Percentiles rank a stretch among this genome's conserved stretches.
Conservation (phyloP, 2,888 invertebrate genomes). For the Cantharis rustica region DNA sequence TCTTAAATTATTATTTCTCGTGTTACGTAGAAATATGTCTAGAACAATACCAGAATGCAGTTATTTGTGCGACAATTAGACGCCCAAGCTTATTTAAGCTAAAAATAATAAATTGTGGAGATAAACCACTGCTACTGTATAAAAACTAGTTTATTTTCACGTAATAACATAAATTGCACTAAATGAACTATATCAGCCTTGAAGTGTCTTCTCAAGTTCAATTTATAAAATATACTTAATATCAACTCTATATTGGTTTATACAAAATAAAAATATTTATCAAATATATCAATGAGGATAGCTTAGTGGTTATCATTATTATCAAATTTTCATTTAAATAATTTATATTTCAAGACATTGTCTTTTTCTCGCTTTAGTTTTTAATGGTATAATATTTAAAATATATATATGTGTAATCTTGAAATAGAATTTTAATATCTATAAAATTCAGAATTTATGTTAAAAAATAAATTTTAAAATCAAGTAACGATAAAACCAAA, state of each 20-base stretch:
- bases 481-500: background rate
- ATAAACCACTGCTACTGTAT: conserved; percentile 21
- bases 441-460: background rate
- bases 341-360: background rate
- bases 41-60: conserved; percentile 25
- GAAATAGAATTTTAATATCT: background rate
- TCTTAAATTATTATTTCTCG: conserved; percentile 27
- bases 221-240: background rate
- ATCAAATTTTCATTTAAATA: background rate
- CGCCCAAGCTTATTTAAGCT: conserved; percentile 30
- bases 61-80: conserved; percentile 32
- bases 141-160: conserved; percentile 37
- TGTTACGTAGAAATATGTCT: conserved; percentile 28
- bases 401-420: background rate
- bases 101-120: conserved; percentile 26
- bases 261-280: background rate
- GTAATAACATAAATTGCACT: conserved; percentile 35
- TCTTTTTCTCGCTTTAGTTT: background rate
- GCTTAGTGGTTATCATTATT: background rate
- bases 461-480: background rate
- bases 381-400: background rate
- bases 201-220: conserved; percentile 29
- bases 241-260: background rate
- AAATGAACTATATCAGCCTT: conserved; percentile 33
- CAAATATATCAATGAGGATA: background rate